These are phyloP conservation scores for Oryzias melastigma DNA, from an alignment of 2,113 vertebrate species.

Conservation along the genomic window DNA sequence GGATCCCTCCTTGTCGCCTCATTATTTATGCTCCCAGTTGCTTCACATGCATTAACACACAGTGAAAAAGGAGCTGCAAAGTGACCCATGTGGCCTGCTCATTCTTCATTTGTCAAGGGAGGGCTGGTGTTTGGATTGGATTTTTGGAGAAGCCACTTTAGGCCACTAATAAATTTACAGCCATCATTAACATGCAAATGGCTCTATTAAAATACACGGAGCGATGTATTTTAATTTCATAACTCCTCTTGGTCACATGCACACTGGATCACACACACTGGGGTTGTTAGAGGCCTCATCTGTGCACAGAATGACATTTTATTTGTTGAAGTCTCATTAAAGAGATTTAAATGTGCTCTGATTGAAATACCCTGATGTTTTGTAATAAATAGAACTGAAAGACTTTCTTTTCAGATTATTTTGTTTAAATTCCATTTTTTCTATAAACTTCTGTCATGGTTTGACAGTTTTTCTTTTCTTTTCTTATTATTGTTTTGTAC, in stretches of 20 bases:
- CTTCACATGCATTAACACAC: neutral
- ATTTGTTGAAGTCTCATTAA: slow-evolving; percentile 18
- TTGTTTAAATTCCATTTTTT: neutral
- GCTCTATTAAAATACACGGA: slow-evolving; percentile 61
- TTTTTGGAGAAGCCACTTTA: slow-evolving; percentile 51
- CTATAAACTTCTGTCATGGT: neutral
- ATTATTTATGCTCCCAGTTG: neutral
- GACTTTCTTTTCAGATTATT: neutral
- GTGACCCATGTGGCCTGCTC: slow-evolving; percentile 38
- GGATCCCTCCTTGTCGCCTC: neutral
- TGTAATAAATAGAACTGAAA: neutral
- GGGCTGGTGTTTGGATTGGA: slow-evolving; percentile 44
- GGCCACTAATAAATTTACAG: slow-evolving; percentile 60
- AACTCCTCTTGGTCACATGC: neutral
- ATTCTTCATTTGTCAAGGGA: slow-evolving; percentile 43
- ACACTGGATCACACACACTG: neutral
- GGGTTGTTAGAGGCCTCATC: slow-evolving; percentile 6
- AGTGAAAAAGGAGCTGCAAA: slow-evolving; percentile 1
- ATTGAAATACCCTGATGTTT: neutral
- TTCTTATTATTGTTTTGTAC: neutral
- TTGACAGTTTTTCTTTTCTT: neutral
- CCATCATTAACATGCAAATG: slow-evolving; percentile 68
- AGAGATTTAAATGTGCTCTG: slow-evolving; percentile 6
- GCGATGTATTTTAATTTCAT: slow-evolving; percentile 26
- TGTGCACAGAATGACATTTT: slow-evolving; percentile 6